These are phyloP conservation scores for Teleogryllus oceanicus DNA, from an alignment of 2,888 invertebrate genomes.

Conservation along the genomic window DNA sequence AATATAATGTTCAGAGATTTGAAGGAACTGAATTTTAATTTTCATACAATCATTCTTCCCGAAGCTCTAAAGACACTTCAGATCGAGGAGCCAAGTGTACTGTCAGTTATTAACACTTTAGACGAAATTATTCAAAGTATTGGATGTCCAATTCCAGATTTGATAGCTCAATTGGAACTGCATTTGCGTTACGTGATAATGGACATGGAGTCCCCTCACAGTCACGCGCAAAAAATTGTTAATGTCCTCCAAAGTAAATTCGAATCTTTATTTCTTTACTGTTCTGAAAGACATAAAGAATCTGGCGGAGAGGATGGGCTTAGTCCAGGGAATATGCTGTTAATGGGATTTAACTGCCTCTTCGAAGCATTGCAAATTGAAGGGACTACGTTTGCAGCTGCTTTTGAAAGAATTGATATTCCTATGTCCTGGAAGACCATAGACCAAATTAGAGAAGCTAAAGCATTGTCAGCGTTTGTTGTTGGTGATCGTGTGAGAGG, in stretches of 20 bases:
- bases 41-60: slow-evolving; percentile 77
- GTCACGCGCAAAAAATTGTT: slow-evolving; percentile 58
- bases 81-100: slow-evolving; percentile 69
- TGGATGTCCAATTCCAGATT: slow-evolving; percentile 62
- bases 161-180: slow-evolving; percentile 67
- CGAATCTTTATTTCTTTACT: slow-evolving; percentile 55
- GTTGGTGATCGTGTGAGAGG: too few species aligned
- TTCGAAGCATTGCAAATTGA: slow-evolving; percentile 73
- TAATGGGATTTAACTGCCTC: slow-evolving; percentile 83
- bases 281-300: slow-evolving; percentile 43
- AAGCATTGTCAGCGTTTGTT: slow-evolving; percentile 56
- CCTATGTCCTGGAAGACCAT: slow-evolving; percentile 75
- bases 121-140: slow-evolving; percentile 63
- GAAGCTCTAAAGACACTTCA: slow-evolving; percentile 77
- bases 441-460: slow-evolving; percentile 76
- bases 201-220: slow-evolving; percentile 71
- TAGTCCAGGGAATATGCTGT: slow-evolving; percentile 73
- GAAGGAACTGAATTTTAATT: slow-evolving; percentile 73
- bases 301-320: slow-evolving; percentile 47
- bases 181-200: slow-evolving; percentile 75
- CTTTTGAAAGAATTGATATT: slow-evolving; percentile 60
- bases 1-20: slow-evolving; percentile 70
- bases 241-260: slow-evolving; percentile 61
- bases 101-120: slow-evolving; percentile 65
- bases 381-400: slow-evolving; percentile 57